Evolutionary conservation across 2,113 vertebrate species (phyloP).

Genomic region (Mionectes macconnelli): DNA sequence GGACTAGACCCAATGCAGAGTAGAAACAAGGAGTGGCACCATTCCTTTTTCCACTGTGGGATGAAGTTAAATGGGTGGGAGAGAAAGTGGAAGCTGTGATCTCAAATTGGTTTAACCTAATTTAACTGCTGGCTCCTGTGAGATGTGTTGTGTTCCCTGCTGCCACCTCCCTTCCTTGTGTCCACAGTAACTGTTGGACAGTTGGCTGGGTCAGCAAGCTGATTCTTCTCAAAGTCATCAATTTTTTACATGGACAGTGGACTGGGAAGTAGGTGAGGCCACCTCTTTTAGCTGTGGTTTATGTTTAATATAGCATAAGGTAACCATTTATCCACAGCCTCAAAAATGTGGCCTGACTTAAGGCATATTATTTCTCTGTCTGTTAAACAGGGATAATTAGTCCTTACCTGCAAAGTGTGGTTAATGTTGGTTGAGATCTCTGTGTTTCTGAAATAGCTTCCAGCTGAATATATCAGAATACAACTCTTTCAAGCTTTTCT

Average conservation of each 20-base stretch:
- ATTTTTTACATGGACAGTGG: neutral
- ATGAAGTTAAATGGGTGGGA: neutral
- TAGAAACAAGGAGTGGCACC: neutral
- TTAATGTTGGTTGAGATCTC: neutral
- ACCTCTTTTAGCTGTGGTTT: neutral
- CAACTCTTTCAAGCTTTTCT: neutral
- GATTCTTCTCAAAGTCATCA: neutral
- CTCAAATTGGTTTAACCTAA: neutral
- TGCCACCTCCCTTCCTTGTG: neutral
- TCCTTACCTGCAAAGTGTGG: neutral
- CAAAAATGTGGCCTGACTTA: neutral
- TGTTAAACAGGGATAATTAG: neutral
- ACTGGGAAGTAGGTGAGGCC: neutral
- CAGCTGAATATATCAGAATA: neutral
- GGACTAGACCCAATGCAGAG: neutral
- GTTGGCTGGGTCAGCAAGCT: neutral
- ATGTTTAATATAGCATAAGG: neutral
- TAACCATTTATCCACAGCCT: neutral
- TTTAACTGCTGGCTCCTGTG: neutral
- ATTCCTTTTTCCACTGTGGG: neutral
- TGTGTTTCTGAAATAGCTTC: conserved; percentile 11
- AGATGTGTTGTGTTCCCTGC: neutral
- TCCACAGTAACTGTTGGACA: neutral
- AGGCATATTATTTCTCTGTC: neutral
- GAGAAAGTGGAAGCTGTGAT: neutral